These are phyloP conservation scores for Sesia bembeciformis DNA, from an alignment of 2,888 invertebrate species.

Conservation along the genomic window DNA sequence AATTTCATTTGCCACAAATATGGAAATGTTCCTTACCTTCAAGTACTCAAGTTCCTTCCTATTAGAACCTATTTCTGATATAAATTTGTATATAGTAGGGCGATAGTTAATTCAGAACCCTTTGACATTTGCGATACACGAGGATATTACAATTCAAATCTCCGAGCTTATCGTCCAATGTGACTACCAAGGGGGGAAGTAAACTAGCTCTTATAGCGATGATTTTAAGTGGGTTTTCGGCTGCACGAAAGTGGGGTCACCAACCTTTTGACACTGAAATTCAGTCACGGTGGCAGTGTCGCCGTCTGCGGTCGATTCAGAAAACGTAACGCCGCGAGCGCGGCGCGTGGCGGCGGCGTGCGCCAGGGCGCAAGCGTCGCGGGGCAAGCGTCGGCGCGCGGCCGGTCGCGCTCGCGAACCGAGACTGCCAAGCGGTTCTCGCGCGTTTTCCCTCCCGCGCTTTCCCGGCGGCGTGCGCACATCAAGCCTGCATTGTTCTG, in stretches of 20 bases:
- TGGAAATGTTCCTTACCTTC: too few species aligned
- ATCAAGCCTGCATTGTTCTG: conserved; percentile 70
- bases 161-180: conserved; percentile 6
- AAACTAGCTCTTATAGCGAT: conserved; percentile 24
- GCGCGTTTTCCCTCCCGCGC: conserved; percentile 59
- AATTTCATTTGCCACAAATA: too few species aligned
- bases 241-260: conserved; percentile 49
- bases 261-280: conserved; percentile 72
- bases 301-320: conserved; percentile 63
- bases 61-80: too few species aligned
- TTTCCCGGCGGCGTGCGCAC: conserved; percentile 57
- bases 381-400: conserved; percentile 54
- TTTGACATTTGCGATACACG: conserved; percentile 47
- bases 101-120: background rate
- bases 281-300: conserved; percentile 60
- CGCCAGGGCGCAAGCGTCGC: conserved; percentile 62
- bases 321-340: conserved; percentile 69
- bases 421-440: conserved; percentile 40
- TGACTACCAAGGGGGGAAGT: conserved; percentile 17
- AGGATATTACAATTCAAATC: conserved; percentile 29
- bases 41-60: too few species aligned
- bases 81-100: background rate
- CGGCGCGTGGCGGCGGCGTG: conserved; percentile 49
- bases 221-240: conserved; percentile 40
- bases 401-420: conserved; percentile 61